These are phyloP conservation scores for Boloria euphrosyne DNA, from an alignment of 2,888 invertebrate genomes.

Conservation along the genomic window DNA sequence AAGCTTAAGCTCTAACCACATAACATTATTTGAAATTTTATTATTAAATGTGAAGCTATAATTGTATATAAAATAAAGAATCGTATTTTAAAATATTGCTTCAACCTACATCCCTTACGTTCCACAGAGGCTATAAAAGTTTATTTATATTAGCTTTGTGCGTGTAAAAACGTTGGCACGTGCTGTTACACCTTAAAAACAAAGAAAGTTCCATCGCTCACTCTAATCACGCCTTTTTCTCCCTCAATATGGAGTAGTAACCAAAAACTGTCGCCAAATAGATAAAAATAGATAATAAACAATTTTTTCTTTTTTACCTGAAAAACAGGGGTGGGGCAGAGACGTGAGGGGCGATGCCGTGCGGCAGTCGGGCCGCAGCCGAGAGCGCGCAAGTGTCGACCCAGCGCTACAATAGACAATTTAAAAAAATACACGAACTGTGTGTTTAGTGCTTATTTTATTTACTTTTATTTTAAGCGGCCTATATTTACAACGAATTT, in stretches of 20 bases:
- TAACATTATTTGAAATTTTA: too few species aligned
- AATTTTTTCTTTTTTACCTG: slow-evolving; percentile 67
- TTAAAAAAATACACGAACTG: slow-evolving; percentile 34
- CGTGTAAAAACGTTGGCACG: slow-evolving; percentile 26
- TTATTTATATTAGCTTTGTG: slow-evolving; percentile 10
- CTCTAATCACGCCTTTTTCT: slow-evolving; percentile 43
- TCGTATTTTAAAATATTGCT: too few species aligned
- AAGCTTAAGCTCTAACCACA: too few species aligned
- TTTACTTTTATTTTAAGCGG: slow-evolving; percentile 37
- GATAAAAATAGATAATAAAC: slow-evolving; percentile 52
- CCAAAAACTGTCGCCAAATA: slow-evolving; percentile 53
- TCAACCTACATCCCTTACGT: too few species aligned
- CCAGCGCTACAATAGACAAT: slow-evolving; percentile 45
- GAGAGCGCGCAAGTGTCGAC: slow-evolving; percentile 54
- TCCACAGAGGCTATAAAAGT: slow-evolving; percentile 1
- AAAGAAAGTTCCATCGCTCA: slow-evolving; percentile 46
- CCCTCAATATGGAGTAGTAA: slow-evolving; percentile 47
- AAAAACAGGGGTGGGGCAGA: slow-evolving; percentile 62
- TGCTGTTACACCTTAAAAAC: slow-evolving; percentile 44
- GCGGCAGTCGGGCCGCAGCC: slow-evolving; percentile 69
- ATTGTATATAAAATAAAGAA: too few species aligned
- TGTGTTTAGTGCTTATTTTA: slow-evolving; percentile 38
- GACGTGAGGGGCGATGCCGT: slow-evolving; percentile 59
- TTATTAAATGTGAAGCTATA: too few species aligned
- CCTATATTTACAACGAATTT: slow-evolving; percentile 47